Base-by-base conservation (phyloP, 2,113 vertebrate species). In the Athene noctua region DNA sequence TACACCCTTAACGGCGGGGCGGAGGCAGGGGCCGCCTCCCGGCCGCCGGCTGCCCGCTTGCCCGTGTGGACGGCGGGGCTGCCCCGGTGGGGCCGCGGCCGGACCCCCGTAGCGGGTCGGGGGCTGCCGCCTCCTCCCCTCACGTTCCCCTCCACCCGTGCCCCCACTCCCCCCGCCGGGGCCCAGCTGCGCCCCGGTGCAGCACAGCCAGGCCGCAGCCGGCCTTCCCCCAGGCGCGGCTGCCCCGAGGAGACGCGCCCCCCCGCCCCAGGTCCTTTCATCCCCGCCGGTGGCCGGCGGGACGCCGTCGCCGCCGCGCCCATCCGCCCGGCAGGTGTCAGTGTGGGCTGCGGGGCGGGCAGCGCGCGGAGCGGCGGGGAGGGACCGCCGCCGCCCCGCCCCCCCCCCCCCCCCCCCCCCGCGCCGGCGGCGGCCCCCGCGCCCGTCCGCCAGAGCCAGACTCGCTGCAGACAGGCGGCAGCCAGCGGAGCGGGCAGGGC, bases 391-490 rank as follows among this genome's bases (percentile, higher is more conserved):
- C 61, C 61, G 66, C 94, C 86, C 81, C 88, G 54, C 86, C 88
- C 72, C 92, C 65, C 67, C 74, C 73, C 61, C 40, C 59, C 42
- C 42, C 42, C 42, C n/a, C n/a, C 42, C 42, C 42, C 42, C 11
- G 42, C 42, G 42, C 12, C 78, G 51, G 51, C 93, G 93, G 86
- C 95, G 92, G 70, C 54, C 85, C 85, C 89, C 79, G 74, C 61
- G 93, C 94, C 94, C 91, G 91, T 77, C 94, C 94, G 67, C 49
- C 85, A 11, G 86, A 91, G 92, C 92, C 95, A 95, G 95, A 95
- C 94, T 74, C 75, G 92, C 73, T 78, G 93, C 96, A 96, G 96
- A 91, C 96, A 75, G 94, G 92, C 95, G 88, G 96, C 96, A 95
- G 87, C 86, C 93, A 92, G 93, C 84, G 95, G 94, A 82, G 94